Percentiles rank a stretch among this genome's conserved stretches.
Evolutionary conservation across 92 coral and sea anemone species (phyloP).

Genomic region (Umimayanthus chanpuru): DNA sequence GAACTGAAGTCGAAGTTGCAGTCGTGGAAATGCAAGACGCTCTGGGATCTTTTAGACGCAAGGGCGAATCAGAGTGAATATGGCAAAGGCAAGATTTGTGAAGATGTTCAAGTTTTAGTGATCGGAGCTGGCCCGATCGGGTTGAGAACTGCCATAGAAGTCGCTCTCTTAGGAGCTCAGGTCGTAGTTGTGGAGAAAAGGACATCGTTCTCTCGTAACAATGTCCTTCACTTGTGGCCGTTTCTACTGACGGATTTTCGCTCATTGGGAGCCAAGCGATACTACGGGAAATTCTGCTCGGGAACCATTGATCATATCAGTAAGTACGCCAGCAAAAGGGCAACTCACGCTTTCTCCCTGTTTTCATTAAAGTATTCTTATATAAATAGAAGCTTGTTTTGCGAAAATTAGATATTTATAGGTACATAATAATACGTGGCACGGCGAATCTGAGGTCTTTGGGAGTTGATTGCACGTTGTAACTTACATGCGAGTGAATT

Average conservation of each 20-base stretch:
- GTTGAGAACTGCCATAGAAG: conserved; percentile 90
- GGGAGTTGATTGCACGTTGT: not conserved
- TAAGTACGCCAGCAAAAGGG: conserved; percentile 58
- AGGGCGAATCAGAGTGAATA: conserved; percentile 92
- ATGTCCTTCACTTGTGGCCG: conserved; percentile 97
- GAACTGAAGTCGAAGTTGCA: conserved; percentile 81
- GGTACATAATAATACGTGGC: conserved; percentile 4
- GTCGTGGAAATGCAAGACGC: conserved; percentile 91
- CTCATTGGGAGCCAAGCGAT: conserved; percentile 95
- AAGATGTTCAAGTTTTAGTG: conserved; percentile 83
- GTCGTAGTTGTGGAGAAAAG: conserved; percentile 92
- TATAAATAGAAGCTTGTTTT: conserved; percentile 1
- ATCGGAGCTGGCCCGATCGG: conserved; percentile 97
- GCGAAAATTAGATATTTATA: conserved; percentile 15
- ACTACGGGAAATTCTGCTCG: conserved; percentile 95
- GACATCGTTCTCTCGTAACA: conserved; percentile 79
- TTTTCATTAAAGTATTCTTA: conserved; percentile 13
- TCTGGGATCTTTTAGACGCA: conserved; percentile 90
- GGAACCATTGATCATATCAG: conserved; percentile 95
- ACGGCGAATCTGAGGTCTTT: not conserved
- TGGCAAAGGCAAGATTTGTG: conserved; percentile 88
- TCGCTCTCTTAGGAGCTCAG: conserved; percentile 91
- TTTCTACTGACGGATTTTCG: conserved; percentile 90
- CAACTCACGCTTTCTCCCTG: not conserved
- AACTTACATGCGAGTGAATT: not conserved